A percentile compares a stretch with the other conserved stretches of the same genome.
Evolutionary conservation across 2,113 vertebrate genomes (phyloP).

Genomic region (Scatophagus argus): DNA sequence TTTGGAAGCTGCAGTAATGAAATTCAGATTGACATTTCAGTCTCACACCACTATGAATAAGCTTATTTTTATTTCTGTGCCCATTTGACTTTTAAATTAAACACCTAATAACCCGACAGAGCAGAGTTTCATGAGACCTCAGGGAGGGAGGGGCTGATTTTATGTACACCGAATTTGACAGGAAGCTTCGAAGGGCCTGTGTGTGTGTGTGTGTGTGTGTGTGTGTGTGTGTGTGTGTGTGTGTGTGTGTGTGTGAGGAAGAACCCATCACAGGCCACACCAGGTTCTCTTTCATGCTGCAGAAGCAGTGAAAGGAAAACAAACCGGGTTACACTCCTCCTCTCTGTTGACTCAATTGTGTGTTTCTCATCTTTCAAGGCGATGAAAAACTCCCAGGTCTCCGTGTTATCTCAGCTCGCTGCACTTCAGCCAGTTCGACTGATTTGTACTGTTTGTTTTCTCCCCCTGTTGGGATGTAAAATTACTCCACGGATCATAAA

Average conservation of each 20-base stretch:
- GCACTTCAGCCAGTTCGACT: too few species aligned
- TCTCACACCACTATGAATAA: slow-evolving; percentile 6
- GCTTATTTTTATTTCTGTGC: slow-evolving; percentile 14
- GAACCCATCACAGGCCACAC: background rate
- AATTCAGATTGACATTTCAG: slow-evolving; percentile 42
- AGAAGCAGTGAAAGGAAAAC: background rate
- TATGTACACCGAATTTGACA: background rate
- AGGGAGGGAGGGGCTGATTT: background rate
- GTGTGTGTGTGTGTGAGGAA: too few species aligned
- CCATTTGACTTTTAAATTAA: slow-evolving; percentile 42
- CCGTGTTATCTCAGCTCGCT: background rate
- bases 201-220: too few species aligned
- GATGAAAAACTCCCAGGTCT: background rate
- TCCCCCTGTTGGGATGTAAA: background rate
- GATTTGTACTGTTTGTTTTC: background rate
- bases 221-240: too few species aligned
- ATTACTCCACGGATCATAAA: background rate
- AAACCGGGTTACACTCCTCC: background rate
- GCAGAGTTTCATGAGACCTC: too few species aligned
- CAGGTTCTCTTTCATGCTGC: too few species aligned
- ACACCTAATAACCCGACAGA: background rate
- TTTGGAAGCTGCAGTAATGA: slow-evolving; percentile 2
- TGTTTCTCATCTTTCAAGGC: background rate
- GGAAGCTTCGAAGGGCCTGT: background rate
- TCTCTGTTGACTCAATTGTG: background rate